phyloP scores from a whole-genome alignment of 2,797 vertebrate genomes.

The Phrynocephalus guinanensis region DNA sequence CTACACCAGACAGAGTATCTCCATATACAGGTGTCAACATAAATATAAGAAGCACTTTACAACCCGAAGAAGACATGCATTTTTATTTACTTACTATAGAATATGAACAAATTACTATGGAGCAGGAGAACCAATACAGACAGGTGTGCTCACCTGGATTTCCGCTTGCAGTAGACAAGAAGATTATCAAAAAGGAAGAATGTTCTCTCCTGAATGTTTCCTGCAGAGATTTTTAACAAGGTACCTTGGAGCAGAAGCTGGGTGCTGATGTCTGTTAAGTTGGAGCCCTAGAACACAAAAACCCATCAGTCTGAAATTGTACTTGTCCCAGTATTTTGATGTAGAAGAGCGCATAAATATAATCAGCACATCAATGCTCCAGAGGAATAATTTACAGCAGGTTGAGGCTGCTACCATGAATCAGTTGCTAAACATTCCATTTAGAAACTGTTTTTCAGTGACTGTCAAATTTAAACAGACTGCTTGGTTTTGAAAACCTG shows the following conservation, averaged over 20 bases:
- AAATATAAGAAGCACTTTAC: too few relatives aligned
- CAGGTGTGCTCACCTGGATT: conserved; percentile 88
- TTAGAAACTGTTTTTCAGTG: background rate
- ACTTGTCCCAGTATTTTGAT: conserved; percentile 31
- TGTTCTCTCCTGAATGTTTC: conserved; percentile 97
- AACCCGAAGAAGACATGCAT: background rate
- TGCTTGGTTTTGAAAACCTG: conserved; percentile 1
- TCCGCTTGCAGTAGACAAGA: conserved; percentile 98
- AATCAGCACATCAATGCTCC: conserved; percentile 17
- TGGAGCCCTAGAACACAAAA: conserved; percentile 87
- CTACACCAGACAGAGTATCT: too few relatives aligned
- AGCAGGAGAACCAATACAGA: background rate
- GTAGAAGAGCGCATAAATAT: rapidly evolving
- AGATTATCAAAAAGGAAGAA: conserved; percentile 99
- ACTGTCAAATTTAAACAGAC: background rate
- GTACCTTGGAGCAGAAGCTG: conserved; percentile 94
- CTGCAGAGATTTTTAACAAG: conserved; percentile 96
- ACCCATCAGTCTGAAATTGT: background rate
- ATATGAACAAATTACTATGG: too few relatives aligned
- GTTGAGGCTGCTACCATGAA: background rate
- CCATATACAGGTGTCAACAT: too few relatives aligned
- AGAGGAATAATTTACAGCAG: background rate
- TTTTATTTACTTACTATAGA: background rate
- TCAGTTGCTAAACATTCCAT: background rate
- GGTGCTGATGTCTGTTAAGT: conserved; percentile 97